Percentiles rank a stretch among this genome's conserved stretches.
These are phyloP conservation scores for Eledona agricola DNA, from an alignment of 2,888 invertebrate species.

Conservation along the genomic window DNA sequence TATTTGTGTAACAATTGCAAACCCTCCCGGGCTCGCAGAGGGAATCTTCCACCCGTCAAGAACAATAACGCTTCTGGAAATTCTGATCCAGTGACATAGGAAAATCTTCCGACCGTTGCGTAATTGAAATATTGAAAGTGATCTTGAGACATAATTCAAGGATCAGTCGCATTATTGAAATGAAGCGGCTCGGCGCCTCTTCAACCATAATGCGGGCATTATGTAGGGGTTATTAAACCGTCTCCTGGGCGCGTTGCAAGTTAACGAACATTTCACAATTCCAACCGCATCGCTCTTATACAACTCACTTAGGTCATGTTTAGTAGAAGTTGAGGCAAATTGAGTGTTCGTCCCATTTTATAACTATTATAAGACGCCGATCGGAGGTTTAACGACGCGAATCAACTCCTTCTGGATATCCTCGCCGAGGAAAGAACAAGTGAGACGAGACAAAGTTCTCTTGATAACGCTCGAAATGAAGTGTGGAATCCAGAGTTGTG, in stretches of 20 bases:
- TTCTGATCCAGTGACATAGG: slow-evolving; percentile 13
- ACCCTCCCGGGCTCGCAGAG: not conserved
- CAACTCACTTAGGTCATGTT: slow-evolving; percentile 24
- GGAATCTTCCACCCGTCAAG: slow-evolving; percentile 16
- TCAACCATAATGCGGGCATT: slow-evolving; percentile 34
- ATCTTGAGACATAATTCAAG: slow-evolving; percentile 24
- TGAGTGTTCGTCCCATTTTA: slow-evolving; percentile 24
- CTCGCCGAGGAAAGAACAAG: not conserved
- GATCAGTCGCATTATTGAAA: slow-evolving; percentile 38
- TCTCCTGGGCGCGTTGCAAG: slow-evolving; percentile 29
- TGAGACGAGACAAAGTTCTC: too few relatives aligned
- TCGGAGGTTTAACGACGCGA: slow-evolving; percentile 7
- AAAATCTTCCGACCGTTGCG: slow-evolving; percentile 25
- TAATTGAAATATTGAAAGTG: slow-evolving; percentile 38
- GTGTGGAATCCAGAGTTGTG: too few relatives aligned
- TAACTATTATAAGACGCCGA: slow-evolving; percentile 12
- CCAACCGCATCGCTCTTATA: slow-evolving; percentile 26
- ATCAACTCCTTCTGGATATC: not conserved
- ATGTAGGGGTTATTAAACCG: slow-evolving; percentile 39
- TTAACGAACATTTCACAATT: slow-evolving; percentile 33
- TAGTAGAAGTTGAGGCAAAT: slow-evolving; percentile 25
- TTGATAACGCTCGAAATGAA: too few relatives aligned
- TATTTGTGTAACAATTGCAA: slow-evolving; percentile 36
- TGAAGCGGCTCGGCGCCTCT: slow-evolving; percentile 30
- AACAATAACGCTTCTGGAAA: slow-evolving; percentile 29